phyloP scores from a whole-genome alignment of 1,140 invertebrate genomes.

The Proctacanthus coquilletti region DNA sequence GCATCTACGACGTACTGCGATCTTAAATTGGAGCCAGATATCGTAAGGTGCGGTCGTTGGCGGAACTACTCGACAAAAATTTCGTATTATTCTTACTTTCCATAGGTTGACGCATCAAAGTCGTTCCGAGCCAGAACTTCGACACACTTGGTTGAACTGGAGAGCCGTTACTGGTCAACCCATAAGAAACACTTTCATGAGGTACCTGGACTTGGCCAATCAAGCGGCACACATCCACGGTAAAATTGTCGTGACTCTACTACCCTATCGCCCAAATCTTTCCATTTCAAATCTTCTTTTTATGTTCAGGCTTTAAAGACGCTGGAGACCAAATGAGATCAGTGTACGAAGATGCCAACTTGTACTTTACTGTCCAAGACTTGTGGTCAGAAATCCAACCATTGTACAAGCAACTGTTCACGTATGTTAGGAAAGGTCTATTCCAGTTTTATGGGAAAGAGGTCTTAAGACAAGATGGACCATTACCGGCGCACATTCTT shows the following conservation, averaged over 20 bases:
- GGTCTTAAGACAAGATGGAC: constrained; percentile 47
- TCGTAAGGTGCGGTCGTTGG: constrained; percentile 3
- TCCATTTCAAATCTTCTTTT: too few relatives aligned
- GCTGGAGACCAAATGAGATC: constrained; percentile 60
- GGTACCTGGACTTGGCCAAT: constrained; percentile 65
- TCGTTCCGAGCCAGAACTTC: constrained; percentile 50
- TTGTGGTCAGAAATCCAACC: constrained; percentile 58
- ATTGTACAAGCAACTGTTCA: constrained; percentile 72
- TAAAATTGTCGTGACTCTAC: too few relatives aligned
- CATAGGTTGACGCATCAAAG: constrained; percentile 48
- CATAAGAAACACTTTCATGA: constrained; percentile 55
- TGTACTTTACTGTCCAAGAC: constrained; percentile 50
- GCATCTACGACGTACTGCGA: too few relatives aligned
- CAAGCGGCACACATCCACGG: constrained; percentile 60
- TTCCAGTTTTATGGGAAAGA: constrained; percentile 48
- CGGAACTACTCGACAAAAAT: neutral
- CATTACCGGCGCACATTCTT: constrained; percentile 58
- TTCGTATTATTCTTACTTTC: constrained; percentile 2
- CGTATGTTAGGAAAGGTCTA: constrained; percentile 62
- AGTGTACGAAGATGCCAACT: constrained; percentile 49
- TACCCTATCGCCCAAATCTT: too few relatives aligned
- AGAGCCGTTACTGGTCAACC: constrained; percentile 59
- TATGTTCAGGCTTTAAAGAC: constrained; percentile 37
- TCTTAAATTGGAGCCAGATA: constrained; percentile 49
- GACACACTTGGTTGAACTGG: constrained; percentile 66